Evolutionary conservation across 2,113 vertebrate species (phyloP), one percentile per base, ranked within the genome.

Genomic region (Etheostoma spectabile): DNA sequence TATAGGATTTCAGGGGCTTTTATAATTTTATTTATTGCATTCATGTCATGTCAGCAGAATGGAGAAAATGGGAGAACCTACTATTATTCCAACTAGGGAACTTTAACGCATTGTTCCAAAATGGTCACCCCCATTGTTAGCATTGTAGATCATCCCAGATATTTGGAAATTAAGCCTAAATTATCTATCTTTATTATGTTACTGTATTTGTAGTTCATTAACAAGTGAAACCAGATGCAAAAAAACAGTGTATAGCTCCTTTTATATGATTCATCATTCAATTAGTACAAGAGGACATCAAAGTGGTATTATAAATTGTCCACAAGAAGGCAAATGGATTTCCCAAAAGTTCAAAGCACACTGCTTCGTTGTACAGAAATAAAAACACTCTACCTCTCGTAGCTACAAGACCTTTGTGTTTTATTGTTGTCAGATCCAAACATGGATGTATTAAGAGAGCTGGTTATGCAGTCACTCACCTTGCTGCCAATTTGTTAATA

Each of bases 11-110:
- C 16, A 55, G 15, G 38, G 24, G 42, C 5, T 62, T 78, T n/a
- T n/a, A n/a, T n/a, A n/a, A n/a, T n/a, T 78, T 79, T 30, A 61
- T 30, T 53, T 67, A 53, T 46, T 21, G 15, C 1, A 59, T 80
- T 57, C 15, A 62, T 0, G 6, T 51, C 12, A n/a, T 24, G 13
- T 48, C 38, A 48, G 22, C 24, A 55, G 6, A 70, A 21, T 68
- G 7, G 8, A 10, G 24, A 22, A 19, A 60, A 16, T 62, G 21
- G 33, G 19, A 48, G 22, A 49, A 55, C 35, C 13, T 35, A 4
- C 27, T 8, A 30, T 61, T 73, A 4, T 61, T 48, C 6, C 5
- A 16, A 59, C 16, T 51, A 24, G 1, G 18, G 18, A 42, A 52
- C 33, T 18, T 67, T 30, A 1, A 72, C 0, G 0, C 16, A 46